Evolutionary conservation across 2,113 vertebrate genomes (phyloP).

Genomic region (Zosterops pallidus): DNA sequence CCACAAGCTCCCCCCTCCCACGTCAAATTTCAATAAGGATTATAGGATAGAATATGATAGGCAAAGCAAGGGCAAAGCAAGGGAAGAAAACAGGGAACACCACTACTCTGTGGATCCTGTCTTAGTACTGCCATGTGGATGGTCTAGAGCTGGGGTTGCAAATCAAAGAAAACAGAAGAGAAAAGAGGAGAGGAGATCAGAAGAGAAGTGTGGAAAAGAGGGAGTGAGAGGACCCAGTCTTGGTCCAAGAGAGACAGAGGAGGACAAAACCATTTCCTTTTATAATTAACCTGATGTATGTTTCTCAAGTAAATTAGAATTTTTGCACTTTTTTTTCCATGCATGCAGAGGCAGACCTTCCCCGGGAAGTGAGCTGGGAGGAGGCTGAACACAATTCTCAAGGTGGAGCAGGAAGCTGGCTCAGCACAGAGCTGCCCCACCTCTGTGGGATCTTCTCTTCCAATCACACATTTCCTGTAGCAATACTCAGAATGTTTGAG

Average conservation of each 20-base stretch:
- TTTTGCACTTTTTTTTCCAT: background rate
- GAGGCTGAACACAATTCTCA: background rate
- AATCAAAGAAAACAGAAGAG: background rate
- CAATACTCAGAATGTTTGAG: background rate
- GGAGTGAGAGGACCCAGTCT: no score
- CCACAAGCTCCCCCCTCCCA: background rate
- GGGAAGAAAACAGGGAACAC: background rate
- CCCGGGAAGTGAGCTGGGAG: background rate
- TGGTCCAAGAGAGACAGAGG: background rate
- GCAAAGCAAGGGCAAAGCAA: background rate
- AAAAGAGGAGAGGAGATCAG: background rate
- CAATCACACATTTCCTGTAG: no score
- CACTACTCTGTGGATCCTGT: accelerated
- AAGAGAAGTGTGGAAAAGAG: background rate
- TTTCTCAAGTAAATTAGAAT: background rate
- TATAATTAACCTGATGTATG: background rate
- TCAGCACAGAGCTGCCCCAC: accelerated
- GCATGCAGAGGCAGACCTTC: background rate
- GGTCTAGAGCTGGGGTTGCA: background rate
- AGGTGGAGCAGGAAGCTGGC: background rate
- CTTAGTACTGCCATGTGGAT: background rate
- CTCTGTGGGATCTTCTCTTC: background rate
- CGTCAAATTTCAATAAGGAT: background rate
- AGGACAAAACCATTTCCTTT: background rate
- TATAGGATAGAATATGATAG: accelerated